Base-by-base conservation (phyloP, 2,797 vertebrate genomes). In the Eurystomus glaucurus region DNA sequence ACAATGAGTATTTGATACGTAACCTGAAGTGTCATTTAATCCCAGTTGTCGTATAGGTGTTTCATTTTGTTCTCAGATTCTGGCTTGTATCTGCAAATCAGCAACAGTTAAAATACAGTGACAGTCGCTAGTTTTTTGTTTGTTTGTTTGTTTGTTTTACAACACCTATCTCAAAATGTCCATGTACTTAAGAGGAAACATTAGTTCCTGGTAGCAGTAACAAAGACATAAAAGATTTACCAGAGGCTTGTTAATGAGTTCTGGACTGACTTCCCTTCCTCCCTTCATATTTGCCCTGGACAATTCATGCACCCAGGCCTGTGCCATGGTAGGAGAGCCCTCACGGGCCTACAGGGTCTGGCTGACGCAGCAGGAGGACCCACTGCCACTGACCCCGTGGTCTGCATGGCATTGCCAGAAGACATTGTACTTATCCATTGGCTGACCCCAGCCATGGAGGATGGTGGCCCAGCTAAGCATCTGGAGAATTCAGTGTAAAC, bases 291-390 rank as follows among this genome's bases (percentile, higher is more conserved):
- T 72, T 1, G 1, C 25, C 10, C 23, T 23, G 2, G 13, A 11
- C 13, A n/a, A 50, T n/a, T 62, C 25, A 11, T 17, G 18, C 46
- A 43, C n/a, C 55, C 72, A 45, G 26, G 25, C 37, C 75, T 62
- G n/a, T 80, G 70, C 54, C 0, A 0, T 0, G 1, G 50, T 10
- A 46, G 41, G 22, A 18, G 41, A 61, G 22, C 39, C 31, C 21
- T 31, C 0, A 0, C 2, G 11, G 35, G 55, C n/a, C 33, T 0
- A 0, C 1, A 3, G 55, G 26, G 10, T 55, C 43, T 81, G 72
- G 22, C 55, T 58, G 48, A 58, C 46, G 48, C 77, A 52, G 17
- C 0, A 0, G 43, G 45, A 81, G 72, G 35, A 76, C 19, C 6
- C 3, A 1, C 62, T 2, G 1, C 9, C 41, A 43, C 50, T 19